Percentiles rank a stretch among this genome's conserved stretches.
Conservation (phyloP, 2,888 invertebrate species). For the Pterostichus niger region DNA sequence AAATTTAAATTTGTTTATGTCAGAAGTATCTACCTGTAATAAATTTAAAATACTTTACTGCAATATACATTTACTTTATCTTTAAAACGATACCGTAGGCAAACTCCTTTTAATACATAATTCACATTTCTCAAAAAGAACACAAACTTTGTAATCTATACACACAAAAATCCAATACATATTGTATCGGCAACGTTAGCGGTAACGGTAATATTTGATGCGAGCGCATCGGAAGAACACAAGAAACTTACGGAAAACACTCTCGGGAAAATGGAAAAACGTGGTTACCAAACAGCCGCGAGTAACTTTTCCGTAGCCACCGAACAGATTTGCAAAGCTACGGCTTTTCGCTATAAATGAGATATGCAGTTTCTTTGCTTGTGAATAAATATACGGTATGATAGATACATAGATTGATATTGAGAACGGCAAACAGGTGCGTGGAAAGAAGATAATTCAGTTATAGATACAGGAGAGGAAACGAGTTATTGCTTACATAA, state of each 20-base stretch:
- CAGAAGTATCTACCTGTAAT: too few species aligned
- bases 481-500: neutral
- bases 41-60: too few species aligned
- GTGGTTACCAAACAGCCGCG: constrained; percentile 29
- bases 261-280: constrained; percentile 45
- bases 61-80: too few species aligned
- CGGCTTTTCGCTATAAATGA: neutral
- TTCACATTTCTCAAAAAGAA: constrained; percentile 19
- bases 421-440: neutral
- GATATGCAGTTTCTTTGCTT: constrained; percentile 4
- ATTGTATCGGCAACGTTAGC: constrained; percentile 38
- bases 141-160: constrained; percentile 35
- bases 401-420: neutral
- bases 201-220: constrained; percentile 30
- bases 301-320: neutral
- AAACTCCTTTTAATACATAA: neutral
- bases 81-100: too few species aligned
- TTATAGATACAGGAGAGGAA: neutral
- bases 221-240: neutral
- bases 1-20: too few species aligned
- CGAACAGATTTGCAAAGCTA: neutral
- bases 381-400: neutral
- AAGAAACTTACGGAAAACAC: constrained; percentile 30
- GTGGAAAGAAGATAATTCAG: neutral
- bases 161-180: constrained; percentile 32